Evolutionary conservation across 2,888 invertebrate species (phyloP).

Genomic region (Morinoia aosen): DNA sequence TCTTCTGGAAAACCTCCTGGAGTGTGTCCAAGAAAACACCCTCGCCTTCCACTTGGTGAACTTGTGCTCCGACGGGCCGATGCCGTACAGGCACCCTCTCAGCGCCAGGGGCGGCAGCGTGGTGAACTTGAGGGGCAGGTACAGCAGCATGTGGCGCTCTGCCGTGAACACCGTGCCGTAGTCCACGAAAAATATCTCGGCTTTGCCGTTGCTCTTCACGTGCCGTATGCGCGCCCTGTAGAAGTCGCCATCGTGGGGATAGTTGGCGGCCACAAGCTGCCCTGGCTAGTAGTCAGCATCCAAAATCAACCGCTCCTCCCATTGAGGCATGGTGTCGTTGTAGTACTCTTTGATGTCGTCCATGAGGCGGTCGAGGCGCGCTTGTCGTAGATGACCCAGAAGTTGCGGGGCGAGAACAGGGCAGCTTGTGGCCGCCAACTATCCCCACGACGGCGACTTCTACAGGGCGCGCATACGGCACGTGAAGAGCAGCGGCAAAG

Average conservation of each 20-base stretch:
- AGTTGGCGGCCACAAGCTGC: slow-evolving; percentile 36
- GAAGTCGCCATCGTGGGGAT: slow-evolving; percentile 27
- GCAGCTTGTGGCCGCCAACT: slow-evolving; percentile 36
- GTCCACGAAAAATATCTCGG: slow-evolving; percentile 13
- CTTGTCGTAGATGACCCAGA: slow-evolving; percentile 28
- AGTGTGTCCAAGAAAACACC: background rate
- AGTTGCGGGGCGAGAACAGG: slow-evolving; percentile 36
- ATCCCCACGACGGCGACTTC: slow-evolving; percentile 32
- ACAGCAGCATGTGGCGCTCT: slow-evolving; percentile 33
- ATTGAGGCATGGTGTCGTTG: background rate
- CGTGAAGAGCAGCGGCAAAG: background rate
- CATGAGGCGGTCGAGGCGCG: background rate
- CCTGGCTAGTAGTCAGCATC: slow-evolving; percentile 16
- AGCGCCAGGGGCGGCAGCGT: background rate
- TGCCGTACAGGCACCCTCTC: background rate
- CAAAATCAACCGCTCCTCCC: background rate
- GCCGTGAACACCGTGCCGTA: background rate
- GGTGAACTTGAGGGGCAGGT: background rate
- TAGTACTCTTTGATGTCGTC: slow-evolving; percentile 9
- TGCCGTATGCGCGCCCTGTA: background rate
- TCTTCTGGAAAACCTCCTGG: background rate
- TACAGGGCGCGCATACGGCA: background rate
- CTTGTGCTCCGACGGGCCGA: background rate
- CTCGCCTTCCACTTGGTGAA: background rate
- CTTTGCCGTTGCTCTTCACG: slow-evolving; percentile 5